Percentiles rank a stretch among this genome's conserved stretches.
phyloP scores from a whole-genome alignment of 1,140 invertebrate species.

The Chrysomallon squamiferum region DNA sequence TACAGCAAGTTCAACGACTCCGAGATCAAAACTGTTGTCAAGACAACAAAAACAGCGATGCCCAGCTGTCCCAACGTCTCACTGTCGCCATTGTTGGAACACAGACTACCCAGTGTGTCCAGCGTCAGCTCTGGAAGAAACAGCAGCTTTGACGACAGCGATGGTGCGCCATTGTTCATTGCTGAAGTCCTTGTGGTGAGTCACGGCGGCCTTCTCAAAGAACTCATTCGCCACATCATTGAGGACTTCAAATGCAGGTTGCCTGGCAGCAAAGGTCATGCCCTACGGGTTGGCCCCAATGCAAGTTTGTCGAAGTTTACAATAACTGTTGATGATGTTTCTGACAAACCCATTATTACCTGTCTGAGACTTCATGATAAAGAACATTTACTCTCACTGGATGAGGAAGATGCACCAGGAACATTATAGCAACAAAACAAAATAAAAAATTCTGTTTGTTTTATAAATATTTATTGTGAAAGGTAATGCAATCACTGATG shows the following conservation, averaged over 20 bases:
- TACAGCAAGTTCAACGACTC: neutral
- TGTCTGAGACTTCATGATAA: constrained; percentile 54
- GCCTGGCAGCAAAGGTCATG: constrained; percentile 55
- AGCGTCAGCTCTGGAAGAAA: constrained; percentile 54
- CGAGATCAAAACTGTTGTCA: constrained; percentile 9
- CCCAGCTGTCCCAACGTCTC: constrained; percentile 59
- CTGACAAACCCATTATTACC: constrained; percentile 33
- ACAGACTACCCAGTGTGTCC: constrained; percentile 47
- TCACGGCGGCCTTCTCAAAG: constrained; percentile 60
- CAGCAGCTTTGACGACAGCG: constrained; percentile 60
- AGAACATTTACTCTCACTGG: constrained; percentile 46
- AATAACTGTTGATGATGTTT: constrained; percentile 37
- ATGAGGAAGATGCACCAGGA: constrained; percentile 4
- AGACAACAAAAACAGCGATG: constrained; percentile 15
- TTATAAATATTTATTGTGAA: too few species aligned
- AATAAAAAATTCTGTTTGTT: too few species aligned
- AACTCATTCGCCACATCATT: constrained; percentile 58
- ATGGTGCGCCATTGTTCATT: constrained; percentile 39
- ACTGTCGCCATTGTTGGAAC: constrained; percentile 51
- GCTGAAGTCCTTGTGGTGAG: constrained; percentile 61
- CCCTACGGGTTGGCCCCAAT: constrained; percentile 57
- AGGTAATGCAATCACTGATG: too few species aligned
- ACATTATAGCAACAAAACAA: neutral
- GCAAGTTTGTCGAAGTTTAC: constrained; percentile 56
- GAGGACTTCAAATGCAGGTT: constrained; percentile 60